Evolutionary conservation across 2,113 vertebrate species (phyloP).

Genomic region (Theropithecus gelada): DNA sequence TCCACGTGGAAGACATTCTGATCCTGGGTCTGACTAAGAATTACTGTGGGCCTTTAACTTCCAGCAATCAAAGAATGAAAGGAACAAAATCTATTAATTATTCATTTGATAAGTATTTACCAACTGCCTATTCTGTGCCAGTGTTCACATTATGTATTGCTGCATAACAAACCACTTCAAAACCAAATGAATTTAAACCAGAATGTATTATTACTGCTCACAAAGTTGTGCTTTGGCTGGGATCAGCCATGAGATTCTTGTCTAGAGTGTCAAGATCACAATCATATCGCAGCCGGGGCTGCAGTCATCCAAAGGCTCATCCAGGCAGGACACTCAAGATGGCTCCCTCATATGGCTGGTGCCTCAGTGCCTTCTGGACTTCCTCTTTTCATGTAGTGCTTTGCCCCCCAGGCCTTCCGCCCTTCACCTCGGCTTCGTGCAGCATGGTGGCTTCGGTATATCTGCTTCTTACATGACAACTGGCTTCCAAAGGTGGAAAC

Average conservation of each 20-base stretch:
- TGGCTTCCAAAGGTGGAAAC: neutral
- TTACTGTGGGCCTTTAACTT: neutral
- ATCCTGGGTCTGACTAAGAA: neutral
- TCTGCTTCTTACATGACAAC: neutral
- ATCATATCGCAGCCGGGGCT: neutral
- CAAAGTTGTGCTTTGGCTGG: neutral
- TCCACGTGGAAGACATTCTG: neutral
- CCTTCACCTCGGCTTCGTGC: neutral
- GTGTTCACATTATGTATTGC: too few species aligned
- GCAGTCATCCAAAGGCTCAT: too few species aligned
- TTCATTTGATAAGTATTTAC: neutral
- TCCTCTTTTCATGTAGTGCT: rapidly evolving
- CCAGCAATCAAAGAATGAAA: neutral
- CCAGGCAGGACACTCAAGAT: neutral
- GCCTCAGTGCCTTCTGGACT: neutral
- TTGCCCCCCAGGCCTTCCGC: neutral
- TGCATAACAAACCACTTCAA: neutral
- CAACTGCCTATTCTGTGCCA: neutral
- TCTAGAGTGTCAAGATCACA: neutral
- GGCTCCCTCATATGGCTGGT: rapidly evolving
- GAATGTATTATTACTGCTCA: neutral
- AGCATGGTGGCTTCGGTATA: neutral
- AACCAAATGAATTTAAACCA: neutral
- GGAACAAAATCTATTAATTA: neutral
- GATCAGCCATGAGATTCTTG: neutral